Base-by-base conservation (phyloP, 2,113 vertebrate species). In the Hylia prasina region DNA sequence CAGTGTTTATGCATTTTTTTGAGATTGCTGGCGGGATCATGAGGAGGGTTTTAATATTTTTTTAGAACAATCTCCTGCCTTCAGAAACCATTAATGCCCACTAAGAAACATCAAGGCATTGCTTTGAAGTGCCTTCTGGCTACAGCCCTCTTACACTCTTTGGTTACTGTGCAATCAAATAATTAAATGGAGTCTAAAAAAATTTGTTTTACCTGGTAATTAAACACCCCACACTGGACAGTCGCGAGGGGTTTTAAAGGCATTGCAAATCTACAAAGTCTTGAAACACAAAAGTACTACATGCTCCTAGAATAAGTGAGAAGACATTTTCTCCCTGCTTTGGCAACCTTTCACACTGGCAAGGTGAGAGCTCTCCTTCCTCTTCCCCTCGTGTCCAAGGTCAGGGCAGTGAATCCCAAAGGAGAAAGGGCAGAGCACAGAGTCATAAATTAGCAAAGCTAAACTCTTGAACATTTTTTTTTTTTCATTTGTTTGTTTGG, bases 61-160 rank as follows among this genome's bases (percentile, higher is more conserved):
- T 94, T 97, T 95, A 96, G 57, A 98, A 98, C 98, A 98, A 98
- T 98, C 98, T 98, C 98, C 98, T 99, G 98, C 98, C 98, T 99
- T 99, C 99, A 98, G 98, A 99, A 99, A 98, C 98, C 98, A 98
- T 99, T 99, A 99, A 98, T 98, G 98, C 98, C 98, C 98, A 98
- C 99, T 99, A 96, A 97, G 97, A 96, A 98, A 98, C 98, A 99
- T 99, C 98, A 99, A 99, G 99, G 98, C 98, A 93, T 94, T 92
- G 98, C 99, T 99, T 99, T 99, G 98, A 99, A 99, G 98, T 99
- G 98, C 98, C 98, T 99, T 98, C 99, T 99, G 98, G 98, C 99
- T 99, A 98, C 97, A 98, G 98, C 98, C 98, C 97, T 98, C 97
- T 97, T 95, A 76, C 97, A 97, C 98, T 98, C 97, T 97, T 97